Evolutionary conservation across 2,888 invertebrate species (phyloP), one percentile per base, ranked within the genome.

Genomic region (Polydrusus tereticollis): DNA sequence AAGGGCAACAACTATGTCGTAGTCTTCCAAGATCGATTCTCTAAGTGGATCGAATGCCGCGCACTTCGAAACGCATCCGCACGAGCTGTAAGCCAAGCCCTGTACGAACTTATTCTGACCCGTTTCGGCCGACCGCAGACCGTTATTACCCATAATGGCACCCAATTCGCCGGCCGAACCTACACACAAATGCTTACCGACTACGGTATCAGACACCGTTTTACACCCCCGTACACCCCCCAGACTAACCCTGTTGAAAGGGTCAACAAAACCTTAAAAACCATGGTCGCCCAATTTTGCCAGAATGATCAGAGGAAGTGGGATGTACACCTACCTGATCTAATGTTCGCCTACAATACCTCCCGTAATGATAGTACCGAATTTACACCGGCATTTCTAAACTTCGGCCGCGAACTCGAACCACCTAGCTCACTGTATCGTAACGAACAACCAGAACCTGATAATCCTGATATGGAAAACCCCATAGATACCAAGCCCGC

Each of bases 161-260:
- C 23, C n/a, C n/a, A 29, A 21, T 55, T 68, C 55, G 69, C 69
- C 1, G 29, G 73, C n/a, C n/a, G n/a, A n/a, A n/a, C n/a, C n/a
- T 1, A 14, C 72, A 21, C 66, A 79, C 3, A 47, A 68, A 20
- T 73, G 68, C 7, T 59, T 72, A 14, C n/a, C n/a, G n/a, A n/a
- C n/a, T n/a, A n/a, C n/a, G 68, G 66, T 0, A 78, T 78, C 4
- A 18, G 14, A 8, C 77, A 79, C 45, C 72, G 74, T 0, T 36
- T 63, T 1, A 82, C 80, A 0, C 80, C 82, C 16, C 41, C n/a
- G 21, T 16, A 20, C 14, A 8, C 23, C 12, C 77, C 80, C 0
- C 82, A 84, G 38, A 79, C 78, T 2, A 83, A 84, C 64, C 81
- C 82, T 0, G 81, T 80, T 0, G 83, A 84, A 70, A 23, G 82